Base-by-base conservation (phyloP, 2,888 invertebrate species). In the Itoplectis maculator region DNA sequence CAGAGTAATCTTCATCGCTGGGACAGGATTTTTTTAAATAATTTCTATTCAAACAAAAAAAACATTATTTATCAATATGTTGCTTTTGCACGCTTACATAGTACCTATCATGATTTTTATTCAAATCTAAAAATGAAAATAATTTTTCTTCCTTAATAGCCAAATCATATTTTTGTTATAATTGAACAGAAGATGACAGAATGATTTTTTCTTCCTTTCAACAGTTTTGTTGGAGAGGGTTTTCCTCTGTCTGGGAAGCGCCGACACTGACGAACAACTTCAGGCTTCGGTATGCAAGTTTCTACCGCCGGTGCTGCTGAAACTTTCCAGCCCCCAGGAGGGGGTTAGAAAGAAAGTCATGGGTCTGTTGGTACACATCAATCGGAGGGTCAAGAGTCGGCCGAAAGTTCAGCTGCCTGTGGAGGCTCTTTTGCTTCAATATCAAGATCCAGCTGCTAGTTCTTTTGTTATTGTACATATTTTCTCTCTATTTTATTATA, bases 331-430 rank as follows among this genome's bases (percentile, higher is more conserved):
- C 23, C 95, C 96, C 56, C 95, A 97, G 93, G 98, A 98, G 92
- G 96, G 96, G 90, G 98, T 98, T 63, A 93, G 95, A 37, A 95
- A 95, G 69, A 95, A 98, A 96, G 98, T 98, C 13, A 97, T 99
- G 96, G 98, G 98, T 92, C 93, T 98, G 47, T 93, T 99, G 79
- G 96, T 98, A 70, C 98, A 99, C 92, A 96, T 99, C 68, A 99
- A 98, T 93, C 97, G 97, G 92, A 94, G 98, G 81, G 94, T 98
- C 35, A 98, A 98, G 92, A 97, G 97, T 84, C 95, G 98, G 59
- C 95, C 96, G 0, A 94, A 95, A 88, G 96, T 99, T 2, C 97
- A 97, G 92, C 94, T 99, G 79, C 98, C 98, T 0, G 96, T 99
- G 9, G 96, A 97, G 88, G 95, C 96, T 5, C 94, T 99, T 15